phyloP scores from a whole-genome alignment of 2,888 invertebrate species.

The Orchesellides sinensis region DNA sequence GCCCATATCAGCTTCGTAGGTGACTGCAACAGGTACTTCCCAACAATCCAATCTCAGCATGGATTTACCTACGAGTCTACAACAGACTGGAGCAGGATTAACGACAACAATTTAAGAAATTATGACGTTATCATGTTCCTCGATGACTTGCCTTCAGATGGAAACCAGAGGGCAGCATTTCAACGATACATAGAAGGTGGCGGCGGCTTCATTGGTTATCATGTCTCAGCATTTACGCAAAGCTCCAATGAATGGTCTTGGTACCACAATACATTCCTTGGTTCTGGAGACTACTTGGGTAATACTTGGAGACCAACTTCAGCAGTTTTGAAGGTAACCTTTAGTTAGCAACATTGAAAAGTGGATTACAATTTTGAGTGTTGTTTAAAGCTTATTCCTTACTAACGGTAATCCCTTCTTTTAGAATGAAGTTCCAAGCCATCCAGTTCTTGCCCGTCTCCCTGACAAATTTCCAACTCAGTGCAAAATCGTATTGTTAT shows the following conservation, averaged over 20 bases:
- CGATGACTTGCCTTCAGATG: constrained; percentile 56
- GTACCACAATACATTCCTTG: constrained; percentile 71
- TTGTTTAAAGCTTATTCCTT: not conserved
- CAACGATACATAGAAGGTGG: constrained; percentile 61
- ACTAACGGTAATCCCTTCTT: not conserved
- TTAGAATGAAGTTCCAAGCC: constrained; percentile 58
- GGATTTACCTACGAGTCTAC: constrained; percentile 69
- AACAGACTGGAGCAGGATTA: constrained; percentile 67
- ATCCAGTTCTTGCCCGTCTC: constrained; percentile 56
- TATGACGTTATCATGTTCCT: constrained; percentile 68
- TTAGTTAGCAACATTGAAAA: too few species aligned
- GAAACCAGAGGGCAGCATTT: constrained; percentile 62
- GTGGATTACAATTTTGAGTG: not conserved
- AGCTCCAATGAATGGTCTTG: constrained; percentile 64
- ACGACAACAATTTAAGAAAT: constrained; percentile 62
- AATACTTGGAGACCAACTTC: constrained; percentile 72
- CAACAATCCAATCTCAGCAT: constrained; percentile 39
- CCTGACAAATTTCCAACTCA: constrained; percentile 62
- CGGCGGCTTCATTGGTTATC: constrained; percentile 69
- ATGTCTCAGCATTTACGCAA: constrained; percentile 69
- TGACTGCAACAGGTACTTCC: constrained; percentile 67
- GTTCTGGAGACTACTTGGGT: constrained; percentile 60
- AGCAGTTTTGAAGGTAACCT: constrained; percentile 55
- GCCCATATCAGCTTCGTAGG: constrained; percentile 70
- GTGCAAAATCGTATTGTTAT: constrained; percentile 63